Conservation (phyloP, 1,140 invertebrate species). For the Bradysia coprophila region DNA sequence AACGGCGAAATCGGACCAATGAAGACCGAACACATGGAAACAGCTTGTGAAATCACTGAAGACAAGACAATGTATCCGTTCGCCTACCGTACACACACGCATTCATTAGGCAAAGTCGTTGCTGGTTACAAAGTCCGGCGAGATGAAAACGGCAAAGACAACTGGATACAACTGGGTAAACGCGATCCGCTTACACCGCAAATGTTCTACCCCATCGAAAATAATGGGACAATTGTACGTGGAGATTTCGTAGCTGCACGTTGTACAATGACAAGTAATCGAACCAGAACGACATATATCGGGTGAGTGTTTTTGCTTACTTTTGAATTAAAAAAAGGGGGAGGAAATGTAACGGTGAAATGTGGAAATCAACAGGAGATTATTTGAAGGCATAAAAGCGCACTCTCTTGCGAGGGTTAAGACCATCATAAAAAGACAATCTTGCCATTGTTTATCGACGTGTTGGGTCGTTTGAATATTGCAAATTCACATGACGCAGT, state of each 20-base stretch:
- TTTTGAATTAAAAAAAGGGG: no score
- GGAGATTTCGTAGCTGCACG: constrained; percentile 72
- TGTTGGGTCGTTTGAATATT: no score
- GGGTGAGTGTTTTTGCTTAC: constrained; percentile 50
- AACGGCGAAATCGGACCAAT: constrained; percentile 54
- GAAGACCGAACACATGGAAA: constrained; percentile 67
- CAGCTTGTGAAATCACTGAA: constrained; percentile 62
- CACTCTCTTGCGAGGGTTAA: no score
- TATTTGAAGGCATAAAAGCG: no score
- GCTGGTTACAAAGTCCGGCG: constrained; percentile 63
- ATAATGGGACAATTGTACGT: constrained; percentile 32
- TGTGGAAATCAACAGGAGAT: no score
- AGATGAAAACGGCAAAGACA: constrained; percentile 32
- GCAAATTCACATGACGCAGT: no score
- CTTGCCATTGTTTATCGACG: no score
- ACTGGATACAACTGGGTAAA: constrained; percentile 78
- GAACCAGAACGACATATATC: constrained; percentile 43
- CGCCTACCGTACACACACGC: constrained; percentile 89
- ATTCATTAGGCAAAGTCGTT: constrained; percentile 68
- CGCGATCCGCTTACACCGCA: constrained; percentile 80
- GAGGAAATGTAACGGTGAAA: no score
- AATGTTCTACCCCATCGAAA: constrained; percentile 86
- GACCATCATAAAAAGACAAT: no score
- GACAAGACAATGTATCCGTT: constrained; percentile 81
- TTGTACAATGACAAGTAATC: constrained; percentile 74